A percentile compares a stretch with the other conserved stretches of the same genome.
Evolutionary conservation across 2,113 vertebrate species (phyloP).

Genomic region (Tyto alba): DNA sequence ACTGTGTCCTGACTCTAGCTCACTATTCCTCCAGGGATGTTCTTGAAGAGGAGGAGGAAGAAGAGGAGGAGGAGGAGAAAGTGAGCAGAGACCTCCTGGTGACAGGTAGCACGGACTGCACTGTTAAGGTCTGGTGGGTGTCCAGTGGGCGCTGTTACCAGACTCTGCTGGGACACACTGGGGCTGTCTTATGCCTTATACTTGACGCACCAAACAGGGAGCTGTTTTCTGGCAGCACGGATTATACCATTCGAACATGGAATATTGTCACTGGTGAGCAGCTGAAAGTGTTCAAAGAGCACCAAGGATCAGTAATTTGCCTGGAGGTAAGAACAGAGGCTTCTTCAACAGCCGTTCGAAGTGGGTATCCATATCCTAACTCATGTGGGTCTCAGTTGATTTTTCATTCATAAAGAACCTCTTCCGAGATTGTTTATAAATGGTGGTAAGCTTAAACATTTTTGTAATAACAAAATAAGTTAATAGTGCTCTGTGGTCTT

Average conservation of each 20-base stretch:
- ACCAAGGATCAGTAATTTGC: conserved; percentile 81
- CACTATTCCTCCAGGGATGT: conserved; percentile 73
- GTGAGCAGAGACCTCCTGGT: conserved; percentile 75
- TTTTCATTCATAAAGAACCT: background rate
- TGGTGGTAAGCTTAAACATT: background rate
- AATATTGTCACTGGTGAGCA: conserved; percentile 79
- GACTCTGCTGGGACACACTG: conserved; percentile 79
- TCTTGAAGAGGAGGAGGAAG: conserved; percentile 51
- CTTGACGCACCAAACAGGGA: conserved; percentile 70
- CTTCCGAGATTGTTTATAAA: background rate
- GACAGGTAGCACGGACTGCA: conserved; percentile 80
- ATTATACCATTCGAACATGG: conserved; percentile 78
- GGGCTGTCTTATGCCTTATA: conserved; percentile 76
- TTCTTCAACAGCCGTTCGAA: background rate
- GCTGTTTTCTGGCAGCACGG: conserved; percentile 79
- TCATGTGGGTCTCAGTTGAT: background rate
- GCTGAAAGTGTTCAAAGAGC: conserved; percentile 75
- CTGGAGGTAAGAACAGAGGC: conserved; percentile 72
- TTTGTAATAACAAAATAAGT: background rate
- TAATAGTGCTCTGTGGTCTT: background rate
- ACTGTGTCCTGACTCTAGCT: conserved; percentile 76
- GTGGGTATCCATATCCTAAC: background rate
- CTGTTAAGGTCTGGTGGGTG: conserved; percentile 81
- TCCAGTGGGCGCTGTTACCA: conserved; percentile 78
- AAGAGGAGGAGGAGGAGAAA: conserved; percentile 48